phyloP scores from a whole-genome alignment of 2,888 invertebrate genomes.

The Drosophila mimetica region DNA sequence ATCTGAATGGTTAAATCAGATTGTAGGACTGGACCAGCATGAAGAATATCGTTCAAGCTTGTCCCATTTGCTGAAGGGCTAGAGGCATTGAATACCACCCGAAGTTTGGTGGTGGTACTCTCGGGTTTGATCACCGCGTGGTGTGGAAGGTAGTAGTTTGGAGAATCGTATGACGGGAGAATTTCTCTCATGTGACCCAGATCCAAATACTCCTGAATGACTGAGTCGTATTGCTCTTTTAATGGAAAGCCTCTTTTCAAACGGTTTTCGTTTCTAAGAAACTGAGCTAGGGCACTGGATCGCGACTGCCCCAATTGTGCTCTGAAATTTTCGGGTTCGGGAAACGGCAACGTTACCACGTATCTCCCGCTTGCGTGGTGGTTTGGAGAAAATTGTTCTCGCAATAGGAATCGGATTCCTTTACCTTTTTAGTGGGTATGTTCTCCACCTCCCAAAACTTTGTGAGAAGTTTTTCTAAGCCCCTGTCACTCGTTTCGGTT shows the following conservation, averaged over 20 bases:
- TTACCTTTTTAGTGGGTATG: too few species aligned
- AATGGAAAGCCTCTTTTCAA: neutral
- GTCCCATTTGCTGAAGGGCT: neutral
- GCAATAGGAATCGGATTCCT: too few species aligned
- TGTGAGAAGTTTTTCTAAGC: too few species aligned
- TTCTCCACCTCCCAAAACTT: too few species aligned
- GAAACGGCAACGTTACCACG: too few species aligned
- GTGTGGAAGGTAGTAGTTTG: neutral
- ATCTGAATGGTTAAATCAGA: constrained; percentile 1
- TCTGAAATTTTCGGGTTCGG: neutral
- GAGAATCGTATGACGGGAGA: neutral
- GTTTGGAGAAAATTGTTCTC: too few species aligned
- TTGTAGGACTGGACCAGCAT: neutral
- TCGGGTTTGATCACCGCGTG: neutral
- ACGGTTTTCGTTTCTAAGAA: neutral
- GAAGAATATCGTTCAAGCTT: neutral
- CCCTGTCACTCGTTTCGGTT: too few species aligned
- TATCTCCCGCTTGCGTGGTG: neutral
- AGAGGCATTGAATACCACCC: neutral
- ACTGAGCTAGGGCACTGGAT: neutral
- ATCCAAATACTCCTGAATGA: too few species aligned
- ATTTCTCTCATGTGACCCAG: neutral
- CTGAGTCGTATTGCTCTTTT: too few species aligned
- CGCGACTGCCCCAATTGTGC: neutral
- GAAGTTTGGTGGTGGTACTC: too few species aligned